These are phyloP conservation scores for Strix uralensis DNA, from an alignment of 2,113 vertebrate species.

Conservation along the genomic window DNA sequence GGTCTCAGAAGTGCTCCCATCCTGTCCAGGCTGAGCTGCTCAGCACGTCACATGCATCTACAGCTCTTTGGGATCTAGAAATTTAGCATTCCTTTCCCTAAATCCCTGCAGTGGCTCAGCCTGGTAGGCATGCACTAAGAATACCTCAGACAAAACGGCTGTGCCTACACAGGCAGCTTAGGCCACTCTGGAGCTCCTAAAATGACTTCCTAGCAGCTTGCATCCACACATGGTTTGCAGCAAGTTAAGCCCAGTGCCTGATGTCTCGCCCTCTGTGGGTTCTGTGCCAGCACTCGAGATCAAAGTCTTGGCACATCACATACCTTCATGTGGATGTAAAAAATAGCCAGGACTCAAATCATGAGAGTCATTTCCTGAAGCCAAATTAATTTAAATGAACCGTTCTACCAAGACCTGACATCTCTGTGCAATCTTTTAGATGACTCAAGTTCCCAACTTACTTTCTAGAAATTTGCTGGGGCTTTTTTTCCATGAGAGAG, in stretches of 20 bases:
- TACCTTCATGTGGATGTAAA: neutral
- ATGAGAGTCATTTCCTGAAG: neutral
- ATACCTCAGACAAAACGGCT: neutral
- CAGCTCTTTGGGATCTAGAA: neutral
- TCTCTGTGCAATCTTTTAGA: neutral
- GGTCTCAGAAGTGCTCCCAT: neutral
- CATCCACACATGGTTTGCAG: neutral
- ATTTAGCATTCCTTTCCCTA: neutral
- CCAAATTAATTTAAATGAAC: neutral
- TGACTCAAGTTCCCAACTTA: neutral
- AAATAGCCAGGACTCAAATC: neutral
- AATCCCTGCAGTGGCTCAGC: neutral
- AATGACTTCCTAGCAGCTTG: neutral
- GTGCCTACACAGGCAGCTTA: neutral
- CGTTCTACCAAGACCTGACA: neutral
- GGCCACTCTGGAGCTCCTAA: neutral
- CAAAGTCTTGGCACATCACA: neutral
- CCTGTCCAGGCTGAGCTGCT: neutral
- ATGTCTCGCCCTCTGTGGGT: neutral
- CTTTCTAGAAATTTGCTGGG: neutral
- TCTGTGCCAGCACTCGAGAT: neutral
- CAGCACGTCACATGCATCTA: accelerated
- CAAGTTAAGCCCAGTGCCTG: neutral
- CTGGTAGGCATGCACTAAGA: neutral
- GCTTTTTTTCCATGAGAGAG: neutral